These are phyloP conservation scores for Dryas iulia DNA, from an alignment of 1,140 invertebrate species.

Conservation along the genomic window DNA sequence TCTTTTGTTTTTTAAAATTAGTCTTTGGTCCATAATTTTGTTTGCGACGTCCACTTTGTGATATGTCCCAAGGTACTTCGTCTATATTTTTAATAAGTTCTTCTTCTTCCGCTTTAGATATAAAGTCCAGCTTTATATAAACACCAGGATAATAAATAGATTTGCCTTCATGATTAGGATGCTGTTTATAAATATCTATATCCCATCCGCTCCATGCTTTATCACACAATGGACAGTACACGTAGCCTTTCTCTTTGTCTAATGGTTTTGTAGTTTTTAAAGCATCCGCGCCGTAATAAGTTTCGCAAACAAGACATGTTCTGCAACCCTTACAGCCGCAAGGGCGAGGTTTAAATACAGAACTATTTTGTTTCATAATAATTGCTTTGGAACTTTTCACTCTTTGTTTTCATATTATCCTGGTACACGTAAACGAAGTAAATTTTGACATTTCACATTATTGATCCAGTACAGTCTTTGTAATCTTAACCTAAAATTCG, in stretches of 20 bases:
- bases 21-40: constrained; percentile 99
- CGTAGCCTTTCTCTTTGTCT: constrained; percentile 82
- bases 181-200: constrained; percentile 80
- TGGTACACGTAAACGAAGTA: not conserved
- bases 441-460: constrained; percentile 1
- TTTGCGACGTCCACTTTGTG: constrained; percentile 97
- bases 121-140: constrained; percentile 88
- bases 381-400: not conserved
- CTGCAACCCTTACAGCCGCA: constrained; percentile 97
- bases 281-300: constrained; percentile 83
- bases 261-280: constrained; percentile 51
- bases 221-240: constrained; percentile 89
- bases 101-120: constrained; percentile 86
- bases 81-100: constrained; percentile 88
- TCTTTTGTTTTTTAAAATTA: constrained; percentile 97
- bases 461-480: not conserved
- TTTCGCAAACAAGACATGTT: constrained; percentile 92
- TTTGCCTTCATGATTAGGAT: constrained; percentile 84
- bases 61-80: constrained; percentile 91
- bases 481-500: not conserved
- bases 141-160: constrained; percentile 85
- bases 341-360: constrained; percentile 80
- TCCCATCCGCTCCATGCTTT: constrained; percentile 88
- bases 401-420: not conserved
- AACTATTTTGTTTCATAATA: constrained; percentile 20